These are phyloP conservation scores for Siphlonurus alternatus DNA, from an alignment of 2,888 invertebrate genomes.

Conservation along the genomic window DNA sequence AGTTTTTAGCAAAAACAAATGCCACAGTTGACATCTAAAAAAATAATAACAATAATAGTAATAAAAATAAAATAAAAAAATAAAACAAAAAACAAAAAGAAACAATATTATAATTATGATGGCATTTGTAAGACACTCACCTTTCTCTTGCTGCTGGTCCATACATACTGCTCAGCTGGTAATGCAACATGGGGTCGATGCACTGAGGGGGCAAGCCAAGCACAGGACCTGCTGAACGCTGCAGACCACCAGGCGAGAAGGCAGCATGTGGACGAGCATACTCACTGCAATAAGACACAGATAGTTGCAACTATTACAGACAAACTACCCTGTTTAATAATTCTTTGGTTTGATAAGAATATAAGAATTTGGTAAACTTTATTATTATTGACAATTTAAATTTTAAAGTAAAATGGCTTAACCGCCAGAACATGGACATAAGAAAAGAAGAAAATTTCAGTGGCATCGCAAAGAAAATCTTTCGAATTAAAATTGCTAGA, in stretches of 20 bases:
- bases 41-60: not conserved
- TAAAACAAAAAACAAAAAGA: too few relatives aligned
- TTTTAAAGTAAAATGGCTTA: not conserved
- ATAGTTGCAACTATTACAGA: slow-evolving; percentile 5
- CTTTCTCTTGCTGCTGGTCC: slow-evolving; percentile 49
- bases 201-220: slow-evolving; percentile 40
- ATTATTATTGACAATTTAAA: slow-evolving; percentile 7
- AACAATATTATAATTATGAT: too few relatives aligned
- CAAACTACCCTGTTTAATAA: not conserved
- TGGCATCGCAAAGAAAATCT: not conserved
- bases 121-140: too few relatives aligned
- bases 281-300: slow-evolving; percentile 45
- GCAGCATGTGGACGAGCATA: slow-evolving; percentile 88
- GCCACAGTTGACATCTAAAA: too few relatives aligned
- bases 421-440: not conserved
- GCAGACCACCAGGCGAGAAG: slow-evolving; percentile 42
- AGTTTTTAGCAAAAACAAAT: not conserved
- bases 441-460: not conserved
- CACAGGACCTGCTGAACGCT: slow-evolving; percentile 16
- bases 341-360: not conserved
- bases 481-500: too few relatives aligned
- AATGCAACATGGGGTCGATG: slow-evolving; percentile 72
- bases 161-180: slow-evolving; percentile 60
- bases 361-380: not conserved
- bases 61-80: slow-evolving; percentile 5